Base-by-base conservation (phyloP, 2,113 vertebrate genomes). In the Saguinus imperator region DNA sequence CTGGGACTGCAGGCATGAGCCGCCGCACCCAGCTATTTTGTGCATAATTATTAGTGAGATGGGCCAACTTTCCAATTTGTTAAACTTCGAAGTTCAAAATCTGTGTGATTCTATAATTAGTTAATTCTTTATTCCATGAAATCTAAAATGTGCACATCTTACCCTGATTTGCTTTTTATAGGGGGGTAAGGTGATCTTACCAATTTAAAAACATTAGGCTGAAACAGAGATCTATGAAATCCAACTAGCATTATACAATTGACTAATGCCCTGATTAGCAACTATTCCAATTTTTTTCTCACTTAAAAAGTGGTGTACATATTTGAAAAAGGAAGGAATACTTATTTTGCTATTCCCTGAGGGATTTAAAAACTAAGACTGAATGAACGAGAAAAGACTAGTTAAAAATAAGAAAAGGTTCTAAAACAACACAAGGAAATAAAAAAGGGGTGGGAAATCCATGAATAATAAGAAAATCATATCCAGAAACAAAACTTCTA, bases 381-480 rank as follows among this genome's bases (percentile, higher is more conserved):
- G 92, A 95, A 12, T 75, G 52, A 6, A 57, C 25, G 11, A 93
- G 27, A 75, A 85, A 83, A 95, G 40, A 5, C 3, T 87, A 94
- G 29, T 88, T 94, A 45, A 89, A 86, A 75, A 72, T 29, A 95
- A 91, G 37, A 87, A 81, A 92, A 72, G 20, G 32, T 68, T 35
- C 66, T 17, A 35, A 32, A 68, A 68, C 32, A 68, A 35, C 32
- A 68, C 66, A 68, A n/a, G 32, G 32, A 35, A 68, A 7, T 35
- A n/a, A 73, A 91, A 61, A 25, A 1, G 25, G 23, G 72, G 83
- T 18, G 25, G 80, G 81, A 37, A 48, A n/a, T 37, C 23, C 72
- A 57, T 20, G 8, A 91, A 89, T 87, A 92, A 96, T 82, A 92
- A 96, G 16, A 45, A 72, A 89, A 89, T 8, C 61, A 96, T 14